Percentiles rank a stretch among this genome's conserved stretches.
Evolutionary conservation across 1,140 invertebrate species (phyloP).

Genomic region (Pseudobourletiella spinata): DNA sequence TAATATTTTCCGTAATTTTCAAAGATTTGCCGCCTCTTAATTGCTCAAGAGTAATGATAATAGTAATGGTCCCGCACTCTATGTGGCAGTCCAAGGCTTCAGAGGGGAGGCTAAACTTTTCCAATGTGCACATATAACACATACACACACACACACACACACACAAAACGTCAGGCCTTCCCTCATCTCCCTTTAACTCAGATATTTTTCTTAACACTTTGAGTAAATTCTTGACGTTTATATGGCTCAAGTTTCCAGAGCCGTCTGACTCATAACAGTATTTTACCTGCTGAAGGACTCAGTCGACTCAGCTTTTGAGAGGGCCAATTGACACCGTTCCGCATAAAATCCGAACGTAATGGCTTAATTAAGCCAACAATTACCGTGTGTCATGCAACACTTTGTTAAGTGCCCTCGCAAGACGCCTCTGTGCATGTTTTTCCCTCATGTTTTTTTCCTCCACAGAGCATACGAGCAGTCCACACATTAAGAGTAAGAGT

Average conservation of each 20-base stretch:
- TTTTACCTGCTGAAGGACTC: neutral
- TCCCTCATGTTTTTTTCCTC: neutral
- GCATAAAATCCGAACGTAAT: slow-evolving; percentile 17
- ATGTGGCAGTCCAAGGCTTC: too few species aligned
- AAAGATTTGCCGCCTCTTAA: slow-evolving; percentile 4
- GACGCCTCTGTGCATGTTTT: neutral
- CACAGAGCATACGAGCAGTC: too few species aligned
- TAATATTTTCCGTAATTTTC: slow-evolving; percentile 3
- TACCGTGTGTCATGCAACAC: slow-evolving; percentile 28
- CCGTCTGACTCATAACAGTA: neutral
- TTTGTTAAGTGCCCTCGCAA: neutral
- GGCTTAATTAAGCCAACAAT: slow-evolving; percentile 37
- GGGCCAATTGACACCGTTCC: neutral
- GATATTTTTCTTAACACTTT: too few species aligned
- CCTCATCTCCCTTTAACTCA: too few species aligned
- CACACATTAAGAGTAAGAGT: neutral
- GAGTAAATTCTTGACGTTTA: neutral
- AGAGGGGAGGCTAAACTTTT: neutral
- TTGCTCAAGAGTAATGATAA: neutral
- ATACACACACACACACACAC: too few species aligned
- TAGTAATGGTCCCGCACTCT: too few species aligned
- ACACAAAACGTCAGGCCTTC: too few species aligned
- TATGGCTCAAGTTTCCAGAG: neutral
- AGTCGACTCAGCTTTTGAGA: neutral
- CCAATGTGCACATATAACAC: neutral